Evolutionary conservation across 2,797 vertebrate genomes (phyloP), one percentile per base, ranked within the genome.

Genomic region (Helarctos malayanus): DNA sequence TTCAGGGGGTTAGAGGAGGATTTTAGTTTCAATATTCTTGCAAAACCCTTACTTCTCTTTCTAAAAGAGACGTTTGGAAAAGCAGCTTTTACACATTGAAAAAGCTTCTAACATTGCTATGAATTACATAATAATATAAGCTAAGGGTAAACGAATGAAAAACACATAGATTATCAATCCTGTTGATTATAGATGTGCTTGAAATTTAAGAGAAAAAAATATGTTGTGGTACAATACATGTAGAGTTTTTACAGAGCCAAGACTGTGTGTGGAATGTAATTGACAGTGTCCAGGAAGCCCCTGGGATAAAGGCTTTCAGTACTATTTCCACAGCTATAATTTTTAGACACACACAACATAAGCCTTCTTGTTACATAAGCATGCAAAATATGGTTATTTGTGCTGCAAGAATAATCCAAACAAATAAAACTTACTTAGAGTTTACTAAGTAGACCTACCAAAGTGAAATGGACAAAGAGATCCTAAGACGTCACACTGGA

Each of bases 21-120:
- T 81, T 68, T 32, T 32, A 96, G 57, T 92, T 79, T 76, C 41
- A 92, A 69, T 87, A 68, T 32, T 94, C 45, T 93, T 79, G 16
- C 21, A 92, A 56, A 76, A 82, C 69, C 18, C 32, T 89, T 80
- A 75, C 21, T 82, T 80, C 38, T 63, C 29, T 71, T 79, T 92
- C 81, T 78, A 41, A 95, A 85, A 56, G 2, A 32, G n/a, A 69
- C 41, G 21, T 57, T 63, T 61, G 35, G 29, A 76, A 94, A 69
- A 80, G 10, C 56, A 84, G 10, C 19, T 71, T 52, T 82, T 87
- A 54, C 25, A 92, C 15, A 69, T 29, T 81, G 23, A 69, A 91
- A 79, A 56, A 83, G 15, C 57, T 79, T 85, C 88, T 41, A 63
- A 45, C 73, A 69, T 61, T 82, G 2, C 29, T 73, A 27, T 49